A percentile compares a stretch with the other conserved stretches of the same genome.
These are phyloP conservation scores for Amphipoea lucens DNA, from an alignment of 2,888 invertebrate species.

Conservation along the genomic window DNA sequence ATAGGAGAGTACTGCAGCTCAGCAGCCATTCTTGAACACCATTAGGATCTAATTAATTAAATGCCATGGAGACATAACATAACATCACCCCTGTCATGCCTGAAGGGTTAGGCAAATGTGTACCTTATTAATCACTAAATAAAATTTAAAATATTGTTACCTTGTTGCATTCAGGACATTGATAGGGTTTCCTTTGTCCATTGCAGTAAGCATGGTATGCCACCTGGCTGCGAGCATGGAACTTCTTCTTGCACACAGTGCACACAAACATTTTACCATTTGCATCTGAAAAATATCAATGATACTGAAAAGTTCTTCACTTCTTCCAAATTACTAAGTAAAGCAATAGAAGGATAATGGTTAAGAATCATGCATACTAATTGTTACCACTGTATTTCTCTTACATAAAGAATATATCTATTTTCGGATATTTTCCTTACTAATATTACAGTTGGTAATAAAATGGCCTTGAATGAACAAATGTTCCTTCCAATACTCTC, in stretches of 20 bases:
- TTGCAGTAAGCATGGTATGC: slow-evolving; percentile 92
- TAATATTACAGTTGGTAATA: background rate
- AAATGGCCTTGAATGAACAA: background rate
- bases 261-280: slow-evolving; percentile 91
- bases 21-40: background rate
- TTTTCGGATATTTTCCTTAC: background rate
- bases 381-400: background rate
- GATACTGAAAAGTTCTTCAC: background rate
- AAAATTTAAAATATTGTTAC: slow-evolving; percentile 61
- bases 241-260: slow-evolving; percentile 92
- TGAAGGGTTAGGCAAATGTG: background rate
- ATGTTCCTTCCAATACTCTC: background rate
- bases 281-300: slow-evolving; percentile 79
- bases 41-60: background rate
- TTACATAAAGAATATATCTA: background rate
- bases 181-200: slow-evolving; percentile 88
- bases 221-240: slow-evolving; percentile 92
- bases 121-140: background rate
- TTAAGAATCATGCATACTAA: background rate
- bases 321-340: background rate
- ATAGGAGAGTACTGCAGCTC: background rate
- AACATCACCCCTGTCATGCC: no score
- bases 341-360: background rate
- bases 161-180: slow-evolving; percentile 85
- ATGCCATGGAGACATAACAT: background rate